Evolutionary conservation across 2,113 vertebrate species (phyloP).

Genomic region (Mirza zaza): DNA sequence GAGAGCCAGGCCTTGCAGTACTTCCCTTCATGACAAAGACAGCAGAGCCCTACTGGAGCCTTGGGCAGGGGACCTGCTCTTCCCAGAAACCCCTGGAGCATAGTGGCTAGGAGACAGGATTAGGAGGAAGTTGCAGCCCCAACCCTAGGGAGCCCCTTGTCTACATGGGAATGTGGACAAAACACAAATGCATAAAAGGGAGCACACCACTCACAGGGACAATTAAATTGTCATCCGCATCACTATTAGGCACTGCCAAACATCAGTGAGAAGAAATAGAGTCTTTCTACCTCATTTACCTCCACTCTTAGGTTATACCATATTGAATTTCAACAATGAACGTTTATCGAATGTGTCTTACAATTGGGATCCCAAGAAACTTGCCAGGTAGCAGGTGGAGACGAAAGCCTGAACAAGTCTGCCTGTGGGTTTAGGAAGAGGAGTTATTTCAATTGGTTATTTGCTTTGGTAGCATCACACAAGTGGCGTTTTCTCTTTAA

Average conservation of each 20-base stretch:
- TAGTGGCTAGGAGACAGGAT: background rate
- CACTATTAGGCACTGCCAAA: background rate
- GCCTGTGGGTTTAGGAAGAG: too few species aligned
- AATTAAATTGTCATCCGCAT: background rate
- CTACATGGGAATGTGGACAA: rapidly evolving
- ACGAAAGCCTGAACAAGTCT: background rate
- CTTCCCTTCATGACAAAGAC: background rate
- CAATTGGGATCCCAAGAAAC: background rate
- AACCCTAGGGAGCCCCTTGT: background rate
- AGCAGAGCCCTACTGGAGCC: background rate
- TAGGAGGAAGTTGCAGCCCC: background rate
- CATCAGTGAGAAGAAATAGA: too few species aligned
- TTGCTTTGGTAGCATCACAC: background rate
- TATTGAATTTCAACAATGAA: background rate
- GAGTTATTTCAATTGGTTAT: background rate
- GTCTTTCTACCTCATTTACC: background rate
- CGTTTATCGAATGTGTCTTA: background rate
- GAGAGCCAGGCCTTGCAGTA: background rate
- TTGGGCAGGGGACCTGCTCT: background rate
- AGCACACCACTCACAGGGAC: background rate
- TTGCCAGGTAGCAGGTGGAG: background rate
- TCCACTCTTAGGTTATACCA: background rate
- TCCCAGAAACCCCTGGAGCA: background rate
- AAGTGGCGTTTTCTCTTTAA: background rate
- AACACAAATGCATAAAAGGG: background rate